Conservation (phyloP, 2,888 invertebrate species). For the Leptinotarsa rubiginosa region DNA sequence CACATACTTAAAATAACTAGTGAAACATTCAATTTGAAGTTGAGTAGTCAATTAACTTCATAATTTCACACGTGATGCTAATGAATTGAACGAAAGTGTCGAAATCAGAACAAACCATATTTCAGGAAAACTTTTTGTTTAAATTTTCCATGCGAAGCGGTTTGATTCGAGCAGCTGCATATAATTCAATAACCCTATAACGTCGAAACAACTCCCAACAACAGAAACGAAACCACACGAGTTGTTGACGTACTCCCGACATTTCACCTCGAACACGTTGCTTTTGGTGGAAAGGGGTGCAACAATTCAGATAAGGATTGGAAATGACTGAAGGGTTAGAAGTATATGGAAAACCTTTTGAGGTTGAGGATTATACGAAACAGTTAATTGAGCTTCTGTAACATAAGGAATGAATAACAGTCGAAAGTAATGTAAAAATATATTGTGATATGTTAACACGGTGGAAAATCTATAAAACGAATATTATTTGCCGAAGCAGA, state of each 20-base stretch:
- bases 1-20: background rate
- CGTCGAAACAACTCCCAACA: conserved; percentile 41
- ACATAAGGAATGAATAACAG: too few species aligned
- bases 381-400: too few species aligned
- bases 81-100: background rate
- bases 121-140: conserved; percentile 26
- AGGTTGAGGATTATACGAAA: background rate
- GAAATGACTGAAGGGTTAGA: background rate
- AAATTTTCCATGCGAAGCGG: conserved; percentile 28
- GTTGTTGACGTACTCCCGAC: conserved; percentile 30
- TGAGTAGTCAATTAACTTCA: background rate
- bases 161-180: conserved; percentile 38
- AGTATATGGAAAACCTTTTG: background rate
- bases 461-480: too few species aligned
- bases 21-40: background rate
- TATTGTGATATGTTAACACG: too few species aligned
- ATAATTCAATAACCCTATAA: conserved; percentile 40
- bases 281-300: background rate
- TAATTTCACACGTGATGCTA: background rate
- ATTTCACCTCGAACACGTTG: background rate
- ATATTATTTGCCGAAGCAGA: too few species aligned
- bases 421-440: too few species aligned
- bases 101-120: conserved; percentile 20
- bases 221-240: conserved; percentile 39
- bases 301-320: background rate